Percentiles rank a stretch among this genome's conserved stretches.
phyloP scores from a whole-genome alignment of 2,888 invertebrate species.

The Aplocera efformata region DNA sequence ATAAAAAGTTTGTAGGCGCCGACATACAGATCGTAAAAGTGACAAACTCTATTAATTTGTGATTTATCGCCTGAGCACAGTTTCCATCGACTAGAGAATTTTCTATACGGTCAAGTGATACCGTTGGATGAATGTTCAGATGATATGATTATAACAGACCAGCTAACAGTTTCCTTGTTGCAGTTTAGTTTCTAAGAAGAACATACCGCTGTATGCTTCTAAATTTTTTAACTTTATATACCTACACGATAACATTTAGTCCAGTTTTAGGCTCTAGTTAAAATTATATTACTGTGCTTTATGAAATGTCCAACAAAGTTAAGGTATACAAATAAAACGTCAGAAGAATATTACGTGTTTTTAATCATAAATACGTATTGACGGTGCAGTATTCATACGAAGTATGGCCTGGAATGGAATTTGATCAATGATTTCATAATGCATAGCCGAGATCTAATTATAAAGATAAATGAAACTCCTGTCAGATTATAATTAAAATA shows the following conservation, averaged over 20 bases:
- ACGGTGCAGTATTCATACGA: too few relatives aligned
- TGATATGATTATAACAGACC: slow-evolving; percentile 38
- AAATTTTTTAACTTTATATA: neutral
- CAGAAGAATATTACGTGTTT: too few relatives aligned
- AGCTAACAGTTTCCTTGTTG: slow-evolving; percentile 36
- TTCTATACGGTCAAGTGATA: slow-evolving; percentile 31
- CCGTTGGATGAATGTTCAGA: slow-evolving; percentile 36
- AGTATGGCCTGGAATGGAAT: neutral
- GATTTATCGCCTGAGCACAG: slow-evolving; percentile 9
- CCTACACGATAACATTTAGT: neutral
- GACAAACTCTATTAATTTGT: neutral
- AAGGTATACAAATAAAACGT: too few relatives aligned
- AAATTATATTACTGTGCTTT: too few relatives aligned
- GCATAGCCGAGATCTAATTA: neutral
- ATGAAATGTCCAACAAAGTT: too few relatives aligned
- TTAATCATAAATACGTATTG: too few relatives aligned
- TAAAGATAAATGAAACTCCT: neutral
- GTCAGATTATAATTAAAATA: too few relatives aligned
- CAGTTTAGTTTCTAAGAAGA: slow-evolving; percentile 16
- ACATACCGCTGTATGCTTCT: neutral
- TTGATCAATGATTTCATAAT: slow-evolving; percentile 4
- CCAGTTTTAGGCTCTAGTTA: neutral
- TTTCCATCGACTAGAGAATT: slow-evolving; percentile 19
- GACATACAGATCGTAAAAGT: neutral
- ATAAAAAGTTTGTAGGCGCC: too few relatives aligned